phyloP scores from a whole-genome alignment of 2,113 vertebrate genomes.

The Astur gentilis region DNA sequence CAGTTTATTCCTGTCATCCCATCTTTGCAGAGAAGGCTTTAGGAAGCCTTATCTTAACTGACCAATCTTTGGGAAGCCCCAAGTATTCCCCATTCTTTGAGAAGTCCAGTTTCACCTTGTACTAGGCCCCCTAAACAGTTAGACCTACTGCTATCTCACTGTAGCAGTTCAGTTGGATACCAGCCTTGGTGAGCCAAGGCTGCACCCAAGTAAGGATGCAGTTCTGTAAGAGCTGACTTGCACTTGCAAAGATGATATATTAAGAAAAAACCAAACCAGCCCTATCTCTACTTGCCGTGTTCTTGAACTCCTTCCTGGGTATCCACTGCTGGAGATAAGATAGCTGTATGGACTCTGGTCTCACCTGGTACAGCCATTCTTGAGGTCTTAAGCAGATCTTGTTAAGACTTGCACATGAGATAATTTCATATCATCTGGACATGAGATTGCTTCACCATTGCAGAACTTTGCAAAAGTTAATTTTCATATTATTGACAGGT shows the following conservation, averaged over 20 bases:
- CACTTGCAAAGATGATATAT: not conserved
- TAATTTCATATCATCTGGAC: not conserved
- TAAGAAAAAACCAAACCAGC: not conserved
- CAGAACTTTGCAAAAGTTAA: not conserved
- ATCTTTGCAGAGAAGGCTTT: not conserved
- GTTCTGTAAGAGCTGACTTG: not conserved
- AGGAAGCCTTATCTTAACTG: not conserved
- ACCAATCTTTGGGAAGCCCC: not conserved
- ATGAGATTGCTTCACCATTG: not conserved
- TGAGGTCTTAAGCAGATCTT: not conserved
- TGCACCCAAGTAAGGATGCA: not conserved
- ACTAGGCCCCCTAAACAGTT: not conserved
- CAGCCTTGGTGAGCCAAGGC: not conserved
- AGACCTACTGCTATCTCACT: rapidly evolving
- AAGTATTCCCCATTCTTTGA: not conserved
- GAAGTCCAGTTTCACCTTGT: not conserved
- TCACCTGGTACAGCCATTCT: not conserved
- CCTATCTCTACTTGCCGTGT: not conserved
- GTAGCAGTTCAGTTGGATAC: not conserved
- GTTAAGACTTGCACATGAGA: not conserved
- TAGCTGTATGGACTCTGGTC: not conserved
- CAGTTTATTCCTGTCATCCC: not conserved
- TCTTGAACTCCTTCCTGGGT: not conserved
- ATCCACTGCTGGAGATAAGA: not conserved
- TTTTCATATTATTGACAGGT: not conserved